These are phyloP conservation scores for Philaenus spumarius DNA, from an alignment of 1,140 invertebrate genomes.

Conservation along the genomic window DNA sequence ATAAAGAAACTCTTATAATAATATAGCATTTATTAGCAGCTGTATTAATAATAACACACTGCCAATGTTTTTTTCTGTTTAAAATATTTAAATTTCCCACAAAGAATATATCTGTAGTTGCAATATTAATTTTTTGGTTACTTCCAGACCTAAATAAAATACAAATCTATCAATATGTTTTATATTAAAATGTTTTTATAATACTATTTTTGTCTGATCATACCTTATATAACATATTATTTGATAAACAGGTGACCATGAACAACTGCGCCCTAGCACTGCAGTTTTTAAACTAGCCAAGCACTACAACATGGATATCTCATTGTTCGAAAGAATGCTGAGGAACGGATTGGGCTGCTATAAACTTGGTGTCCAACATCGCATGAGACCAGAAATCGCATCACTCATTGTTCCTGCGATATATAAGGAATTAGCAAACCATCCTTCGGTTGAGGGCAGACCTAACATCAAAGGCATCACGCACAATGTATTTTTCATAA, in stretches of 20 bases:
- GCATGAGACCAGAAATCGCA: conserved; percentile 60
- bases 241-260: conserved; percentile 61
- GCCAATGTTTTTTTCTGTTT: too few species aligned
- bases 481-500: conserved; percentile 53
- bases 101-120: too few species aligned
- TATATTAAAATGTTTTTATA: background rate
- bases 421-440: conserved; percentile 50
- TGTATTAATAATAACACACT: too few species aligned
- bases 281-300: conserved; percentile 50
- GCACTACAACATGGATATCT: conserved; percentile 56
- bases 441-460: conserved; percentile 45
- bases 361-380: conserved; percentile 51
- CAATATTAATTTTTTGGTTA: too few species aligned
- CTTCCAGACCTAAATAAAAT: too few species aligned
- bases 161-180: background rate
- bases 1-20: too few species aligned
- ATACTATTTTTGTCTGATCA: background rate
- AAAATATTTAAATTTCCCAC: too few species aligned
- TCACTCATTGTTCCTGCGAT: conserved; percentile 52
- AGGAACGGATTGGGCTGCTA: conserved; percentile 47
- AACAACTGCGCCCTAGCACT: conserved; percentile 61
- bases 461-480: conserved; percentile 44
- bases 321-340: conserved; percentile 68
- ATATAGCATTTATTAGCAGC: too few species aligned
- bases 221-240: too few species aligned